A percentile compares a stretch with the other conserved stretches of the same genome.
These are phyloP conservation scores for Papilio machaon DNA, from an alignment of 1,140 invertebrate genomes.

Conservation along the genomic window DNA sequence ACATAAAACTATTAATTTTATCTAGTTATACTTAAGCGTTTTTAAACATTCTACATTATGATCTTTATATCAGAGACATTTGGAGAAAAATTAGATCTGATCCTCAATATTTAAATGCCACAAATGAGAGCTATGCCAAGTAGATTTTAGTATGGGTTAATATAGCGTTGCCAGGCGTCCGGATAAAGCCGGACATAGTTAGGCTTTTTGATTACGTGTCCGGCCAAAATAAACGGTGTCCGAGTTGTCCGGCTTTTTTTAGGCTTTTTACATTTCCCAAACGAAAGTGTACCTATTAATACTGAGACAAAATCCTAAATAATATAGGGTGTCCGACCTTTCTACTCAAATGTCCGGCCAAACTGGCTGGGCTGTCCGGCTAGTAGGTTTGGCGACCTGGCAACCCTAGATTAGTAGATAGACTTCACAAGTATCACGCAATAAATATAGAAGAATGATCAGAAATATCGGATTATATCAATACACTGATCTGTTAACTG, in stretches of 20 bases:
- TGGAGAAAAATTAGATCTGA: neutral
- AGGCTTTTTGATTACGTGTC: too few relatives aligned
- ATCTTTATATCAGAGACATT: neutral
- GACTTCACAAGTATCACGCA: neutral
- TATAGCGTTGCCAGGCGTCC: too few relatives aligned
- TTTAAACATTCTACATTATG: constrained; percentile 2
- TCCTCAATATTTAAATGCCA: neutral
- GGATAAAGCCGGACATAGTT: too few relatives aligned
- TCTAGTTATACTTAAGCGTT: neutral
- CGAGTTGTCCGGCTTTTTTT: too few relatives aligned
- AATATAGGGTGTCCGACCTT: too few relatives aligned
- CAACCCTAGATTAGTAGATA: neutral
- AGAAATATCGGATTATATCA: neutral
- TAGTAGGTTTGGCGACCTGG: too few relatives aligned
- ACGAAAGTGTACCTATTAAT: too few relatives aligned
- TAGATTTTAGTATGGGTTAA: neutral
- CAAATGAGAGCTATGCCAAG: neutral
- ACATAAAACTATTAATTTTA: neutral
- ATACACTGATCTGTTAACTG: neutral
- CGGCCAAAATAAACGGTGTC: too few relatives aligned
- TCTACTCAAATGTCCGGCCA: too few relatives aligned
- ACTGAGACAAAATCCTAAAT: too few relatives aligned
- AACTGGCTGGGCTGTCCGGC: too few relatives aligned
- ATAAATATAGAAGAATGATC: neutral
- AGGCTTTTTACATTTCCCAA: too few relatives aligned